phyloP scores from a whole-genome alignment of 1,140 invertebrate species.

The Elysia chlorotica region DNA sequence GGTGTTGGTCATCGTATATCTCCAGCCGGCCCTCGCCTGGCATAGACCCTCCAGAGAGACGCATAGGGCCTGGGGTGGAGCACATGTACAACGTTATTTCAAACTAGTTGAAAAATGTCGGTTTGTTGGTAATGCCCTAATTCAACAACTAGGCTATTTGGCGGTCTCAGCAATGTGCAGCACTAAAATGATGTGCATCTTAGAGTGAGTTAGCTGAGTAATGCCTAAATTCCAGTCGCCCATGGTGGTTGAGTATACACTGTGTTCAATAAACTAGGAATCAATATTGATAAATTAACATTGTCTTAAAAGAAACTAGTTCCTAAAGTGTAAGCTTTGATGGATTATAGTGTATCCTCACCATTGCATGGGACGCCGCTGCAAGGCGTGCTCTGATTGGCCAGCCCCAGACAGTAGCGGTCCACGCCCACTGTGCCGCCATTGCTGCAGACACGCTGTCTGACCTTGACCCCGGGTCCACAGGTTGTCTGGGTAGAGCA shows the following conservation, averaged over 20 bases:
- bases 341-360: conserved; percentile 22
- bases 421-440: conserved; percentile 44
- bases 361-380: conserved; percentile 39
- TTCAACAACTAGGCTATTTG: too few relatives aligned
- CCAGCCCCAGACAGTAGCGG: conserved; percentile 46
- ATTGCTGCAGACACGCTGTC: conserved; percentile 39
- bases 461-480: conserved; percentile 38
- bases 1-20: conserved; percentile 38
- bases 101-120: not conserved
- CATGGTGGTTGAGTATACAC: too few relatives aligned
- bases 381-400: conserved; percentile 41
- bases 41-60: conserved; percentile 30
- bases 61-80: conserved; percentile 39
- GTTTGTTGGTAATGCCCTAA: too few relatives aligned
- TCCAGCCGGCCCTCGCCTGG: conserved; percentile 54
- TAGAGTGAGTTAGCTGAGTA: not conserved
- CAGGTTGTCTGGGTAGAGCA: conserved; percentile 44
- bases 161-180: too few relatives aligned
- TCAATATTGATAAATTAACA: too few relatives aligned
- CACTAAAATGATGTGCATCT: not conserved
- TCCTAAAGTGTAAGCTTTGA: not conserved
- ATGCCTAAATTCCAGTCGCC: too few relatives aligned
- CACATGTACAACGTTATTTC: not conserved
- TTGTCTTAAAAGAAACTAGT: not conserved
- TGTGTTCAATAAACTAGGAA: too few relatives aligned